Conservation (phyloP, 2,888 invertebrate species). For the Xestia xanthographa region DNA sequence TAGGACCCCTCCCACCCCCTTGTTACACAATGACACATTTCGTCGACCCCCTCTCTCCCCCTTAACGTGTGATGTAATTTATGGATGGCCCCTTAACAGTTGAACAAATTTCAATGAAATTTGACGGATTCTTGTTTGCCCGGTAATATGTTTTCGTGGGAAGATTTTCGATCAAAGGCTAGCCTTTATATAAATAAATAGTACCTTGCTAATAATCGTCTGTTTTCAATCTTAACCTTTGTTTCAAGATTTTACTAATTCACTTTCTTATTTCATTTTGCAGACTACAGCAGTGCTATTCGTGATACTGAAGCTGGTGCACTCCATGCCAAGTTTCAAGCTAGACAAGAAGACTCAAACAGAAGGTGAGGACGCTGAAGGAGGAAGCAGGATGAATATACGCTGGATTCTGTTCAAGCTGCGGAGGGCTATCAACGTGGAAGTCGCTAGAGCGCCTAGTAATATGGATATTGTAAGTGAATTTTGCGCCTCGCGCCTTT, state of each 20-base stretch:
- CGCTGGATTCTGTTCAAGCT: conserved; percentile 94
- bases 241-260: not conserved
- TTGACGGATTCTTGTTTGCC: not conserved
- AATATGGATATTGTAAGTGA: conserved; percentile 93
- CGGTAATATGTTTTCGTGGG: not conserved
- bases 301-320: conserved; percentile 89
- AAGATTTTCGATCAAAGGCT: not conserved
- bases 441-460: conserved; percentile 93
- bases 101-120: not conserved
- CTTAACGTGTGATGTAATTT: too few species aligned
- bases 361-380: conserved; percentile 78
- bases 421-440: conserved; percentile 94
- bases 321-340: conserved; percentile 78
- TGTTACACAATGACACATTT: too few species aligned
- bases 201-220: not conserved
- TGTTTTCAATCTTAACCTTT: not conserved
- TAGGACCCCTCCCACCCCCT: too few species aligned
- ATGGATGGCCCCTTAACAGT: too few species aligned
- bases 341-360: conserved; percentile 72
- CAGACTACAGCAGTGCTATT: conserved; percentile 89
- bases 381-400: conserved; percentile 91
- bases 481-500: too few species aligned
- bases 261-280: conserved; percentile 27
- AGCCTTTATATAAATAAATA: not conserved
- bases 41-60: too few species aligned